Percentiles rank a stretch among this genome's conserved stretches.
Conservation (phyloP, 1,140 invertebrate genomes). For the Dysdera silvatica region DNA sequence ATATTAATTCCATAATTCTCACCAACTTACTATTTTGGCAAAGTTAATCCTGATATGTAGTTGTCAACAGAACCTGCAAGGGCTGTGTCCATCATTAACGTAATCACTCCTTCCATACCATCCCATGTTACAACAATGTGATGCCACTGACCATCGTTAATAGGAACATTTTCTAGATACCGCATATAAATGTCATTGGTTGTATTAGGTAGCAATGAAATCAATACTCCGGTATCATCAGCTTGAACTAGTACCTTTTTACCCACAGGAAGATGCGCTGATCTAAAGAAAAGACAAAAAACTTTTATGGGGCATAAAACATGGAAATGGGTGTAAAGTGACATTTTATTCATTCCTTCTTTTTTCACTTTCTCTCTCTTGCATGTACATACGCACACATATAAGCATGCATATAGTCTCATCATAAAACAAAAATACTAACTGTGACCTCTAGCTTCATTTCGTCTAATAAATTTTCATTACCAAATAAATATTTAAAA, state of each 20-base stretch:
- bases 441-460: too few species aligned
- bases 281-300: constrained; percentile 35
- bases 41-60: neutral
- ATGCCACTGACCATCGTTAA: constrained; percentile 95
- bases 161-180: constrained; percentile 78
- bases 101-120: constrained; percentile 66
- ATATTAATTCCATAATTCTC: too few species aligned
- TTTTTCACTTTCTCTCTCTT: too few species aligned
- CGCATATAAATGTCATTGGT: constrained; percentile 74
- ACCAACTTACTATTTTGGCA: constrained; percentile 72
- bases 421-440: too few species aligned
- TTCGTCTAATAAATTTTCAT: neutral
- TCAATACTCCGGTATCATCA: constrained; percentile 78
- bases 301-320: neutral
- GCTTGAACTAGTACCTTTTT: constrained; percentile 74
- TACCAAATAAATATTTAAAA: neutral
- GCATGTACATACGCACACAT: too few species aligned
- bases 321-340: too few species aligned
- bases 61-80: constrained; percentile 78
- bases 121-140: constrained; percentile 90
- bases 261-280: constrained; percentile 67
- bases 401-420: too few species aligned
- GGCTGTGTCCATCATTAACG: constrained; percentile 81
- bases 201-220: constrained; percentile 76
- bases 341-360: too few species aligned